Evolutionary conservation across 2,888 invertebrate genomes (phyloP).

Genomic region (Trichogramma dendrolimi): DNA sequence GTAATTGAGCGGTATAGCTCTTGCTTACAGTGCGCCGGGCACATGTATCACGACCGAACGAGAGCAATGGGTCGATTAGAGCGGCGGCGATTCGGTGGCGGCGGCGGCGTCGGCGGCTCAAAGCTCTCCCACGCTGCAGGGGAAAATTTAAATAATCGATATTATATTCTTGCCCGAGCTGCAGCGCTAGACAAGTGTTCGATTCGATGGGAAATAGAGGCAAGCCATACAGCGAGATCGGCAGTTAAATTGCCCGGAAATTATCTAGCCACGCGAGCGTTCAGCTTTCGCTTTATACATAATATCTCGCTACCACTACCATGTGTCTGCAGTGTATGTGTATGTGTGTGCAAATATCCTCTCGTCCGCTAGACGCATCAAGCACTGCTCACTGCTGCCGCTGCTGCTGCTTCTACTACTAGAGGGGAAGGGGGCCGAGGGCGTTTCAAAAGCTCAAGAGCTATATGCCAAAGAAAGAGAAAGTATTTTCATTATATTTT

Average conservation of each 20-base stretch:
- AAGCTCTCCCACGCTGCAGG: conserved; percentile 14
- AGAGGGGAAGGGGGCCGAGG: too few species aligned
- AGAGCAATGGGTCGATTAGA: too few species aligned
- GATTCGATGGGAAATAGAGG: conserved; percentile 39
- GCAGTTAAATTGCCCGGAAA: conserved; percentile 46
- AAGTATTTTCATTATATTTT: conserved; percentile 21
- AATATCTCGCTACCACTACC: too few species aligned
- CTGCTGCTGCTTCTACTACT: too few species aligned
- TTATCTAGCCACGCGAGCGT: conserved; percentile 33
- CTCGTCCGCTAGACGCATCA: not conserved
- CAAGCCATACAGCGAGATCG: conserved; percentile 36
- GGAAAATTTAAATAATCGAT: conserved; percentile 44
- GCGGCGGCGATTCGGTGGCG: too few species aligned
- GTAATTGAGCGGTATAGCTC: conserved; percentile 20
- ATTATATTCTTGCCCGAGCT: conserved; percentile 22
- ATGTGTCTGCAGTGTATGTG: too few species aligned
- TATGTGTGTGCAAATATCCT: too few species aligned
- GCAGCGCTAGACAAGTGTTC: conserved; percentile 26
- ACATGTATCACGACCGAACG: too few species aligned
- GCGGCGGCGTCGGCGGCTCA: too few species aligned
- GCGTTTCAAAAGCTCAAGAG: too few species aligned
- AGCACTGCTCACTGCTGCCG: not conserved
- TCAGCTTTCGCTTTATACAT: not conserved
- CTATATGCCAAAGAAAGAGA: not conserved
- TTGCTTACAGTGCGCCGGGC: too few species aligned